Conservation (phyloP, 2,113 vertebrate genomes). For the Mirounga angustirostris region DNA sequence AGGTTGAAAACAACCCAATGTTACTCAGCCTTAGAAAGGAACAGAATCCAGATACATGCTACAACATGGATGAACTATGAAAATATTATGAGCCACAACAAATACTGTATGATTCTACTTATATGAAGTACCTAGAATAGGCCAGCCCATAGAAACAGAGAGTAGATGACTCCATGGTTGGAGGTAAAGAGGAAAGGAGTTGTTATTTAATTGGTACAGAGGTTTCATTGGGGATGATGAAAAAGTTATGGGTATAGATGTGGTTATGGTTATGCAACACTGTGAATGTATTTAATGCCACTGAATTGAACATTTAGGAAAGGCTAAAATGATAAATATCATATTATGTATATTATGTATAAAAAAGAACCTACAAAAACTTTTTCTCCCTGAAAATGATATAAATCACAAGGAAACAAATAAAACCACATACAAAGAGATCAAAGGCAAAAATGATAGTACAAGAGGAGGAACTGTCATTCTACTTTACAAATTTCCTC, state of each 20-base stretch:
- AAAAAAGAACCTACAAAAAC: background rate
- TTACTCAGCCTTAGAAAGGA: background rate
- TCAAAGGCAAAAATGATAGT: slow-evolving; percentile 16
- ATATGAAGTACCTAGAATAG: background rate
- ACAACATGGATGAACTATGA: background rate
- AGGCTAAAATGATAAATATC: background rate
- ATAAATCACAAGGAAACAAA: slow-evolving; percentile 17
- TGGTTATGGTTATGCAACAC: background rate
- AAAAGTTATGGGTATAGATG: background rate
- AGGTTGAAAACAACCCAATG: background rate
- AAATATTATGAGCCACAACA: background rate
- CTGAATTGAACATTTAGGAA: background rate
- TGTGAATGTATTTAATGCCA: background rate
- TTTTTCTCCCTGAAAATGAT: background rate
- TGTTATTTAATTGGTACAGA: background rate
- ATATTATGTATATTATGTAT: background rate
- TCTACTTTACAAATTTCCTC: background rate
- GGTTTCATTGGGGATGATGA: background rate
- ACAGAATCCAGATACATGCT: background rate
- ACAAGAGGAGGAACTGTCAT: background rate
- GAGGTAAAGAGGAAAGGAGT: background rate
- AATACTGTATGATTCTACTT: background rate
- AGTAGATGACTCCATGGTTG: background rate
- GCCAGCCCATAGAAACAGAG: background rate
- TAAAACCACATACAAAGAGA: background rate